Evolutionary conservation across 1,140 invertebrate genomes (phyloP).

Genomic region (Rhagoletis zephyria): DNA sequence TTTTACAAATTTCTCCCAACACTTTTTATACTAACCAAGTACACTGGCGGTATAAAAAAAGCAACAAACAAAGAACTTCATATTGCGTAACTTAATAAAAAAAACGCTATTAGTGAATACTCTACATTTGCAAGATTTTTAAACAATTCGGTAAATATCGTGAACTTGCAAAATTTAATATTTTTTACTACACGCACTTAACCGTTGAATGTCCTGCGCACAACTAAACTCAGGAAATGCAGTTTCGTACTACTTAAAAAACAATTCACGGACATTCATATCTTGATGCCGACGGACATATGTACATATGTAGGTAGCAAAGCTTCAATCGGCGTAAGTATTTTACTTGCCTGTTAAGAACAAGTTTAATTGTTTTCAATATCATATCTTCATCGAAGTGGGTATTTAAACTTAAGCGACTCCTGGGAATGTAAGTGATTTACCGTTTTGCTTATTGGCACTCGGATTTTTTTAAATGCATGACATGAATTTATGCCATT

Average conservation of each 20-base stretch:
- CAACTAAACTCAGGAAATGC: background rate
- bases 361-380: constrained; percentile 48
- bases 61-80: background rate
- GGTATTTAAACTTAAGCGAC: background rate
- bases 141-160: background rate
- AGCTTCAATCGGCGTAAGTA: background rate
- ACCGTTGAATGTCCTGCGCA: constrained; percentile 18
- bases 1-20: too few relatives aligned
- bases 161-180: background rate
- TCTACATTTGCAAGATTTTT: too few relatives aligned
- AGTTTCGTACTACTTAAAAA: background rate
- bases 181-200: background rate
- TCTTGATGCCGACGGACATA: background rate
- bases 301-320: background rate
- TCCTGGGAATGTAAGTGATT: background rate
- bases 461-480: too few relatives aligned
- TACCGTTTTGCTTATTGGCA: background rate
- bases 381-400: background rate
- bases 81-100: background rate
- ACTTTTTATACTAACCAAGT: constrained; percentile 7
- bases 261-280: background rate
- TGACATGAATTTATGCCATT: too few relatives aligned
- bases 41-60: background rate
- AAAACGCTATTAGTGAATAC: background rate
- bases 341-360: background rate